Evolutionary conservation across 2,113 vertebrate species (phyloP), one percentile per base, ranked within the genome.

Genomic region (Rhinolophus ferrumequinum): DNA sequence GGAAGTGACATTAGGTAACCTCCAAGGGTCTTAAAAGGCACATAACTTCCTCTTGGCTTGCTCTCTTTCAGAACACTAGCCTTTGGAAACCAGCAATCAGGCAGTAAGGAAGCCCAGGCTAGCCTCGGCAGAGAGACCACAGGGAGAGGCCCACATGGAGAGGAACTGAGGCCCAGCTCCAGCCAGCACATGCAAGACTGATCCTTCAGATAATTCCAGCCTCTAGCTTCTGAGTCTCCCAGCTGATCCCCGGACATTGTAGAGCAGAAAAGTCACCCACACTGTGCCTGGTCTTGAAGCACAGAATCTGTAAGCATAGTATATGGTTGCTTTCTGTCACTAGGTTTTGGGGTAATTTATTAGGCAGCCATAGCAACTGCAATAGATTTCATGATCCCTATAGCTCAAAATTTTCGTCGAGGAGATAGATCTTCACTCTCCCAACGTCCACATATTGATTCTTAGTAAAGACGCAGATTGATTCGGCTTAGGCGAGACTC

Each of bases 161-260:
- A 54, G 66, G n/a, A 18, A 13, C 44, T 14, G 30, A 44, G 82
- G 24, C n/a, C 6, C 35, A 6, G 21, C 64, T 30, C 9, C 15
- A 28, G 52, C 18, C 7, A 38, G 66, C 21, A 13, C 33, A 2
- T 6, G 50, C 13, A 58, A 52, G 70, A 41, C 60, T 14, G 64
- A 47, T 62, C 50, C 21, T 33, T 7, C 77, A 2, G 30, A 16
- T 1, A 21, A 21, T 30, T 16, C 16, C 19, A 50, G 38, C 28
- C 41, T 41, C 56, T 7, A 16, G 28, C 16, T 67, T 44, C 35
- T 0, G 8, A 6, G 10, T 7, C 72, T 47, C 30, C 30, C 19
- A 2, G 11, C 18, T 0, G 5, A 47, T 16, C 30, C 24, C 18
- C 12, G 30, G 28, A 38, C 11, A 0, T 8, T 2, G 14, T 26